Conservation (phyloP, 2,888 invertebrate species). For the Macaria notata region DNA sequence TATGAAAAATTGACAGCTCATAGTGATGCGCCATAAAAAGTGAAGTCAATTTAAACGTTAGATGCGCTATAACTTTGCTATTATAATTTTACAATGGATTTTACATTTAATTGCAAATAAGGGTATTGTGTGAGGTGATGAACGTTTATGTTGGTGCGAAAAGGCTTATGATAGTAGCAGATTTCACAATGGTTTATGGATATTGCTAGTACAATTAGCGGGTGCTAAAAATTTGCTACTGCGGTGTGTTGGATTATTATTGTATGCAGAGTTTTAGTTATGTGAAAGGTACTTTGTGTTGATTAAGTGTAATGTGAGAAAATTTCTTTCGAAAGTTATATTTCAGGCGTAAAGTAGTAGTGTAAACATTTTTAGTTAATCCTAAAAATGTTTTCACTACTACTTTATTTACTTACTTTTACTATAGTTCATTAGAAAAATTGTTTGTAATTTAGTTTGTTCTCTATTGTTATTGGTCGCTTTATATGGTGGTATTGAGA, state of each 20-base stretch:
- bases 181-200: slow-evolving; percentile 24
- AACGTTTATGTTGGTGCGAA: slow-evolving; percentile 28
- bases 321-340: too few species aligned
- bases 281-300: too few species aligned
- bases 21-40: slow-evolving; percentile 51
- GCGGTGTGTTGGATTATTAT: background rate
- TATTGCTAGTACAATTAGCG: slow-evolving; percentile 13
- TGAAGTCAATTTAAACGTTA: slow-evolving; percentile 50
- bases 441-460: too few species aligned
- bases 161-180: slow-evolving; percentile 18
- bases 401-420: too few species aligned
- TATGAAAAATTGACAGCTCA: slow-evolving; percentile 35
- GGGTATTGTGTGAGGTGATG: slow-evolving; percentile 36
- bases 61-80: slow-evolving; percentile 43
- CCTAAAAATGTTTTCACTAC: too few species aligned
- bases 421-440: too few species aligned
- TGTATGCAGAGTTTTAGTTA: too few species aligned
- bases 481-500: too few species aligned
- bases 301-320: too few species aligned
- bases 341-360: too few species aligned
- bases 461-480: too few species aligned
- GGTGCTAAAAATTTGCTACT: slow-evolving; percentile 19
- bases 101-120: slow-evolving; percentile 53
- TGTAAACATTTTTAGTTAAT: too few species aligned
- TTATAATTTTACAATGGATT: slow-evolving; percentile 45